Base-by-base conservation (phyloP, 2,113 vertebrate genomes). In the Clarias magur region DNA sequence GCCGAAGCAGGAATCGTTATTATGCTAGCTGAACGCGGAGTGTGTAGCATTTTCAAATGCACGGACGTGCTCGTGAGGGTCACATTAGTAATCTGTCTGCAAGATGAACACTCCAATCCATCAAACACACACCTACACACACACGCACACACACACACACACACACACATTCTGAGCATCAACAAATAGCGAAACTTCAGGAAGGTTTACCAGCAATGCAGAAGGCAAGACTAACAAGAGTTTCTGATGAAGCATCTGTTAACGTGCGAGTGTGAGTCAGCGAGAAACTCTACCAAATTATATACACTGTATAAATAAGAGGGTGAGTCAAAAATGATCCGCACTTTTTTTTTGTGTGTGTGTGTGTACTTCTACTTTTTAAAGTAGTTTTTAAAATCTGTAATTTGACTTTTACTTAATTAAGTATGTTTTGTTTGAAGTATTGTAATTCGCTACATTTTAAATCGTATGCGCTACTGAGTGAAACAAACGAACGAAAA, bases 21-120 rank as follows among this genome's bases (percentile, higher is more conserved):
- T 81, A 57, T 81, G 79, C 57, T 62, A 62, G 57, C 79, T 81
- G 79, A 81, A 81, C 56, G 21, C 79, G 42, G 79, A 25, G 27
- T 80, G 57, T 42, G 79, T 81, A 81, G 57, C 57, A 42, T 62
- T 80, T 60, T 34, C 56, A 60, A 80, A 80, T 59, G 78, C 78
- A 59, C 6, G 27, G 78, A 80, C 19, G 10, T 80, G 57, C 79
- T 62, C 79, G 42, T 81, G 42, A 81, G 30, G 79, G 59, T 81
- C 57, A 81, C 79, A 62, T 81, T 81, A 81, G 57, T 81, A 59
- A 81, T 62, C 30, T 42, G 57, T 81, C 79, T 62, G 79, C 57
- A 81, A 81, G 10, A 81, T 8, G 30, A 81, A 81, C 79, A 42
- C 79, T 62, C 59, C 57, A 62, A 62, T 81, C 34, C 30, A 81